These are phyloP conservation scores for Xanthia icteritia DNA, from an alignment of 2,888 invertebrate genomes.

Conservation along the genomic window DNA sequence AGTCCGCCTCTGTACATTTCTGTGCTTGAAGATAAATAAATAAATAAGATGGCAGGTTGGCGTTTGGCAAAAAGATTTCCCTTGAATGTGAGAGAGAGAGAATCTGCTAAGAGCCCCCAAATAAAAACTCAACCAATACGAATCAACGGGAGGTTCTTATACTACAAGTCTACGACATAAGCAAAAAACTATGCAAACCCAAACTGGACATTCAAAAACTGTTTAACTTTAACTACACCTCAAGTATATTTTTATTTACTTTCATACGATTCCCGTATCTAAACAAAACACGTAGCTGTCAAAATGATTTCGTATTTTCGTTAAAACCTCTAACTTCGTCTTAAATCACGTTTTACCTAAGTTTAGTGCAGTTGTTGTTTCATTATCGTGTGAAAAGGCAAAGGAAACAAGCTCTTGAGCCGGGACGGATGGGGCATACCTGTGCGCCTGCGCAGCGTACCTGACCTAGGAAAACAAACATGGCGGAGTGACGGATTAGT, in stretches of 20 bases:
- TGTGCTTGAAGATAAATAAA: too few species aligned
- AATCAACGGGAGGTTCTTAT: too few species aligned
- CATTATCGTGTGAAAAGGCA: conserved; percentile 84
- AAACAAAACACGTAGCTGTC: conserved; percentile 59
- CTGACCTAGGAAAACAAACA: conserved; percentile 90
- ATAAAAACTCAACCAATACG: neutral
- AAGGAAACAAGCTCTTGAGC: conserved; percentile 83
- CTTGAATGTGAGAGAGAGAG: neutral
- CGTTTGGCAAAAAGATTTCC: neutral
- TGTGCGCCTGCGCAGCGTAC: conserved; percentile 85
- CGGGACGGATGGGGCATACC: conserved; percentile 77
- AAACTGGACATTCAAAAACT: conserved; percentile 23
- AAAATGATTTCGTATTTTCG: conserved; percentile 48
- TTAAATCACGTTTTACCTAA: conserved; percentile 74
- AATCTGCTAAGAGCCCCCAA: neutral
- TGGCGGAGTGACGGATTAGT: conserved; percentile 68
- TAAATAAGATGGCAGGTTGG: neutral
- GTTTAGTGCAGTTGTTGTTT: conserved; percentile 78
- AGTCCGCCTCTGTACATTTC: too few species aligned
- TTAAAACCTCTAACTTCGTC: conserved; percentile 54
- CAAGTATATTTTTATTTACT: conserved; percentile 61
- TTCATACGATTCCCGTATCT: conserved; percentile 39
- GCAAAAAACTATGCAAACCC: conserved; percentile 18
- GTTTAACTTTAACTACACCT: conserved; percentile 35
- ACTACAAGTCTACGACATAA: too few species aligned